Evolutionary conservation across 2,888 invertebrate species (phyloP).

Genomic region (Athalia cordata): DNA sequence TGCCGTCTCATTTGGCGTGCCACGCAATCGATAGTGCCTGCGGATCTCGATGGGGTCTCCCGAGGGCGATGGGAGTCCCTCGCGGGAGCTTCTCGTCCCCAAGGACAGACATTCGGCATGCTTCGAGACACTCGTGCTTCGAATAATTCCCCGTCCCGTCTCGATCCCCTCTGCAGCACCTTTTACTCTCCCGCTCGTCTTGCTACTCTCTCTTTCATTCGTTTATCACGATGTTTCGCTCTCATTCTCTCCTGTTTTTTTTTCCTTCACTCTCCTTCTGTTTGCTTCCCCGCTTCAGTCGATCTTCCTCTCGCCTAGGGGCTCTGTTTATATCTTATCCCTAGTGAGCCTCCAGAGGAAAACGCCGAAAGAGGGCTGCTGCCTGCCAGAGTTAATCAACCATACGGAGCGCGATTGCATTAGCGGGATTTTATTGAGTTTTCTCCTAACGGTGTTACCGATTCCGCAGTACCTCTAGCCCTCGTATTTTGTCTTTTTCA

Average conservation of each 20-base stretch:
- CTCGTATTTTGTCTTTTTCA: not conserved
- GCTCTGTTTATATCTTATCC: slow-evolving; percentile 44
- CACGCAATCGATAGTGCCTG: slow-evolving; percentile 59
- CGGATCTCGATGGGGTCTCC: slow-evolving; percentile 44
- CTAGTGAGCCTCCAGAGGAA: slow-evolving; percentile 51
- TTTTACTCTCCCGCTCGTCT: slow-evolving; percentile 53
- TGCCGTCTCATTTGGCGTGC: slow-evolving; percentile 45
- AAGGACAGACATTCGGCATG: slow-evolving; percentile 52
- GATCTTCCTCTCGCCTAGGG: slow-evolving; percentile 46
- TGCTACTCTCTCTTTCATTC: slow-evolving; percentile 47
- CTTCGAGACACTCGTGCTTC: slow-evolving; percentile 62
- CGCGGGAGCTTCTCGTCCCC: slow-evolving; percentile 29
- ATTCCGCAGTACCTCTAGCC: slow-evolving; percentile 48
- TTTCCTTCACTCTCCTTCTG: slow-evolving; percentile 48
- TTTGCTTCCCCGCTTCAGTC: slow-evolving; percentile 49
- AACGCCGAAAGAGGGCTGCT: slow-evolving; percentile 55
- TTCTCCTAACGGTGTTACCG: slow-evolving; percentile 63
- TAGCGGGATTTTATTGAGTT: slow-evolving; percentile 68
- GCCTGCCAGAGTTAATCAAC: slow-evolving; percentile 66
- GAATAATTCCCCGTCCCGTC: slow-evolving; percentile 64
- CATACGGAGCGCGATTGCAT: slow-evolving; percentile 68
- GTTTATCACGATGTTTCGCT: slow-evolving; percentile 48
- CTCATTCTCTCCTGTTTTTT: slow-evolving; percentile 54
- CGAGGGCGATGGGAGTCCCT: slow-evolving; percentile 27
- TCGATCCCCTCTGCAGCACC: slow-evolving; percentile 50